These are phyloP conservation scores for Sebastes glaucus DNA, from an alignment of 2,797 vertebrate species.

Conservation along the genomic window DNA sequence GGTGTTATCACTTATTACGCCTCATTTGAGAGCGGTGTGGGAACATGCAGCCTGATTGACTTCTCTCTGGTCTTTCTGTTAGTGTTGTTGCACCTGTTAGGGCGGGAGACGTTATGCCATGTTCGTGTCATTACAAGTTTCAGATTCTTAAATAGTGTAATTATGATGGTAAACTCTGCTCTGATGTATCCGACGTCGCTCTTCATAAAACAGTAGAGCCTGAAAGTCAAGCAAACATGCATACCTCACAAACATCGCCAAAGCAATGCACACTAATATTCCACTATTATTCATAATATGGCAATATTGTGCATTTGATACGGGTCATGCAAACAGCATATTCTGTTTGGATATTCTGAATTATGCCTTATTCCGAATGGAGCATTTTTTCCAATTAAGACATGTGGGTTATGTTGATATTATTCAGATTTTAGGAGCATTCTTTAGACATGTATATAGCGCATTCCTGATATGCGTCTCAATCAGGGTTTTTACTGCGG, in stretches of 20 bases:
- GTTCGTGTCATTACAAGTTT: background rate
- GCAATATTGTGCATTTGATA: background rate
- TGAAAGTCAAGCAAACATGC: background rate
- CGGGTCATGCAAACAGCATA: too few relatives aligned
- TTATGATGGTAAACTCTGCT: background rate
- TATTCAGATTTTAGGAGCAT: background rate
- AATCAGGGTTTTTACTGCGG: too few relatives aligned
- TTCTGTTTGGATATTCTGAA: too few relatives aligned
- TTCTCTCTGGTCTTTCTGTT: background rate
- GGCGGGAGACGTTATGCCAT: accelerated
- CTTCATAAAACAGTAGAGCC: background rate
- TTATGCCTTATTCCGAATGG: background rate
- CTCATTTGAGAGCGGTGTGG: background rate
- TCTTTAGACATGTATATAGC: background rate
- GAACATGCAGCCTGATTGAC: background rate
- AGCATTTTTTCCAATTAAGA: background rate
- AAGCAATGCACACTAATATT: background rate
- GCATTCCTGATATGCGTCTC: background rate
- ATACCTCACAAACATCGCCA: background rate
- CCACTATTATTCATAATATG: background rate
- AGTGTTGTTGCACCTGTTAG: background rate
- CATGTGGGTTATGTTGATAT: background rate
- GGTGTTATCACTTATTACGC: background rate
- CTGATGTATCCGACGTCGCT: background rate
- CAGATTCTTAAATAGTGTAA: background rate